phyloP scores from a whole-genome alignment of 1,140 invertebrate genomes.

The Lucilia sericata region DNA sequence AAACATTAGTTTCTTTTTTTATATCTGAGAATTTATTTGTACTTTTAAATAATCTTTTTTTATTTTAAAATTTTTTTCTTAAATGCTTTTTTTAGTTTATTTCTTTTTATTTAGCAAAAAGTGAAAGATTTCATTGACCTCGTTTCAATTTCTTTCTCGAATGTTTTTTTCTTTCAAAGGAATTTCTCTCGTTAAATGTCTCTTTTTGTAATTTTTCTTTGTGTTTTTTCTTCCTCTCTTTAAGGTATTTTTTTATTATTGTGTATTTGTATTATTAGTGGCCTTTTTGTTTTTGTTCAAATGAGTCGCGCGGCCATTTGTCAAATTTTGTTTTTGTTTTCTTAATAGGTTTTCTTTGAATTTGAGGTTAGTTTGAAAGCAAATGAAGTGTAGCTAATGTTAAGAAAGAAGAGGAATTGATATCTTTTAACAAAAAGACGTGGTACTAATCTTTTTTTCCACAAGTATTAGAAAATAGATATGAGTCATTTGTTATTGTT shows the following conservation, averaged over 20 bases:
- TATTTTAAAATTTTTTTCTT: background rate
- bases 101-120: background rate
- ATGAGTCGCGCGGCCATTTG: slow-evolving; percentile 13
- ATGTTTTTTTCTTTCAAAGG: slow-evolving; percentile 35
- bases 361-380: slow-evolving; percentile 30
- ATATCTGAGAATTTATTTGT: background rate
- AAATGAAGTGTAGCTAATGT: background rate
- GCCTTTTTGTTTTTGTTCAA: background rate
- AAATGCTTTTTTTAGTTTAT: background rate
- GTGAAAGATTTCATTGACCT: slow-evolving; percentile 38
- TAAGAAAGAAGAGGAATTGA: background rate
- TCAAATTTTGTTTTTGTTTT: slow-evolving; percentile 38
- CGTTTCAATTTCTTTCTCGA: slow-evolving; percentile 24
- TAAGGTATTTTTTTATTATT: background rate
- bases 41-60: background rate
- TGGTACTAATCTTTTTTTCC: background rate
- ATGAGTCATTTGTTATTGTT: too few relatives aligned
- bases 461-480: too few relatives aligned
- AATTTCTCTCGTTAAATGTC: background rate
- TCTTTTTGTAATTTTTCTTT: background rate
- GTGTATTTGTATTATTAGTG: slow-evolving; percentile 14
- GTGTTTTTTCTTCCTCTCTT: background rate
- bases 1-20: too few relatives aligned
- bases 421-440: background rate
- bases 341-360: background rate